Conservation (phyloP, 2,113 vertebrate genomes). For the Dicaeum eximium region DNA sequence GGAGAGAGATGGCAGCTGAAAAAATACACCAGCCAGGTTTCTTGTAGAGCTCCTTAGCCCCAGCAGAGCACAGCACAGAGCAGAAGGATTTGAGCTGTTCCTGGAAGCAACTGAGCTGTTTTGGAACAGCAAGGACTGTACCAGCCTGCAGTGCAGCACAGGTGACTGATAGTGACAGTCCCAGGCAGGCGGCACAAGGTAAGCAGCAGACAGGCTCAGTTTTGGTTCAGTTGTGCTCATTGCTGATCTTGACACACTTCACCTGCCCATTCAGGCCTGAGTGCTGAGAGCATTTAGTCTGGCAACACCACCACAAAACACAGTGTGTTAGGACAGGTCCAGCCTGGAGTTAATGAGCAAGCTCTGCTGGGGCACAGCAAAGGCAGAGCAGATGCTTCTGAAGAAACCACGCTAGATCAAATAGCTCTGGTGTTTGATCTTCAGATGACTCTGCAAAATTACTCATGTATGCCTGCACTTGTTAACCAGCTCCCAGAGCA, state of each 20-base stretch:
- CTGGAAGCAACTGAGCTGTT: neutral
- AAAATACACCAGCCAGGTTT: neutral
- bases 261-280: neutral
- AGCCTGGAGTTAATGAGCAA: conserved; percentile 6
- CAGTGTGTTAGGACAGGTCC: neutral
- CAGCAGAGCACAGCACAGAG: rapidly evolving
- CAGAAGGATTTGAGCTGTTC: neutral
- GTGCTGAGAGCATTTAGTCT: neutral
- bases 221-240: neutral
- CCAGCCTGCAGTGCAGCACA: neutral
- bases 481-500: neutral
- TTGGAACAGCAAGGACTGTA: neutral
- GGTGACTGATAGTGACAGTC: neutral
- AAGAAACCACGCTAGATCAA: conserved; percentile 27
- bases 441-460: neutral
- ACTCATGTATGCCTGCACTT: neutral
- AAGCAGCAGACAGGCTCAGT: neutral
- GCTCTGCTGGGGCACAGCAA: neutral
- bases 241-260: neutral
- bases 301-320: neutral
- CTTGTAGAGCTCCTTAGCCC: neutral
- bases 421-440: conserved; percentile 19
- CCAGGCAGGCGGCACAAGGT: neutral
- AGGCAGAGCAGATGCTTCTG: neutral
- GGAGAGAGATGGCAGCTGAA: neutral